These are phyloP conservation scores for Chroicocephalus ridibundus DNA, from an alignment of 2,113 vertebrate species.

Conservation along the genomic window DNA sequence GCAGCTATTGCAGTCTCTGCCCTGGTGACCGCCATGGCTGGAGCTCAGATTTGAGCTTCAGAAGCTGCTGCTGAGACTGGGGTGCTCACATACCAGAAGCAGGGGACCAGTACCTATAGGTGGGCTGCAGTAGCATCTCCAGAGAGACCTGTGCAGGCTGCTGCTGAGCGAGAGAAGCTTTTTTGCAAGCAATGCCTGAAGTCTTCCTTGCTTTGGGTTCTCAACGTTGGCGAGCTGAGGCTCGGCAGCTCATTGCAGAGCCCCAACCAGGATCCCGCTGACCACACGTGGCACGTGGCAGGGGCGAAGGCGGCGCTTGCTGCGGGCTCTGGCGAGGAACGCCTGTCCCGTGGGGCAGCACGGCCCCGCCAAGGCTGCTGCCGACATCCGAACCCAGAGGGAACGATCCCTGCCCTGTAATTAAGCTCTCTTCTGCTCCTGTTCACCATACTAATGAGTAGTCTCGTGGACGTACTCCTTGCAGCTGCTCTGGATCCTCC, in stretches of 20 bases:
- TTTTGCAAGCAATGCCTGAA: background rate
- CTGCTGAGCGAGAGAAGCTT: background rate
- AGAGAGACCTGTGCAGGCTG: background rate
- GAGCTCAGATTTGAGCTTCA: background rate
- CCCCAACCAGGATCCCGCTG: rapidly evolving
- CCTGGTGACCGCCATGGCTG: background rate
- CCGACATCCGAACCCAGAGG: background rate
- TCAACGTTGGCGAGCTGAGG: background rate
- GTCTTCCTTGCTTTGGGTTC: background rate
- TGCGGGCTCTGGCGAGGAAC: rapidly evolving
- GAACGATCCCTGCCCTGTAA: background rate
- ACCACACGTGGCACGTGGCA: background rate
- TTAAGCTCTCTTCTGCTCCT: background rate
- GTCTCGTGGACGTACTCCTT: background rate
- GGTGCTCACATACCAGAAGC: background rate
- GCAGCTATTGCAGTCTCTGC: background rate
- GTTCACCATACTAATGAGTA: background rate
- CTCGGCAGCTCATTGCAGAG: background rate
- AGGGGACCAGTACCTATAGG: too few relatives aligned
- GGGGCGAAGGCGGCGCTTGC: background rate
- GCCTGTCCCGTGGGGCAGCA: background rate
- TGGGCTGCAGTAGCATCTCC: background rate
- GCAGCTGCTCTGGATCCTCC: background rate
- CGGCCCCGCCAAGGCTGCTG: rapidly evolving
- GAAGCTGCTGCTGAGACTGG: background rate